Percentiles rank a stretch among this genome's conserved stretches.
Conservation (phyloP, 2,888 invertebrate species). For the Eumacrocentrus americanus region DNA sequence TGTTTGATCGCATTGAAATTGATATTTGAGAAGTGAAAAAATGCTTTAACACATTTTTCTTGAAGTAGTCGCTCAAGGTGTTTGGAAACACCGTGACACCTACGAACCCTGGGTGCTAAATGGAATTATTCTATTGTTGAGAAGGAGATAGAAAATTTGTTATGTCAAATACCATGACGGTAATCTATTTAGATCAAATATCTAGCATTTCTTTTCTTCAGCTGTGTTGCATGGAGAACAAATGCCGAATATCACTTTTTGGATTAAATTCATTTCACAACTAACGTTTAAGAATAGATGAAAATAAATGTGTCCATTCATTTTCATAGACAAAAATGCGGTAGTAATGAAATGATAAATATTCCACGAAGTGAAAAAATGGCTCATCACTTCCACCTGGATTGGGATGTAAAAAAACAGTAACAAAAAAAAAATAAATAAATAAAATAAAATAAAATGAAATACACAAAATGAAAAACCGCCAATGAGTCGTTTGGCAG, state of each 20-base stretch:
- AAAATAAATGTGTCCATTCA: not conserved
- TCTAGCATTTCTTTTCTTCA: constrained; percentile 35
- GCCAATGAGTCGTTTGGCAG: not conserved
- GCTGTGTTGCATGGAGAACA: constrained; percentile 34
- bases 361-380: not conserved
- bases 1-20: not conserved
- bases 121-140: constrained; percentile 60
- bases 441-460: no score
- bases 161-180: constrained; percentile 36
- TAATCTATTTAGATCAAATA: constrained; percentile 39
- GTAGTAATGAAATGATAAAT: not conserved
- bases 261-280: constrained; percentile 8
- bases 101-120: constrained; percentile 60
- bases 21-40: constrained; percentile 2
- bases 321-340: not conserved
- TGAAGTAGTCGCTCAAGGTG: constrained; percentile 50
- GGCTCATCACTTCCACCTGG: constrained; percentile 3
- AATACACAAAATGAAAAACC: not conserved
- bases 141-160: constrained; percentile 45
- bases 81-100: constrained; percentile 50
- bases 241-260: constrained; percentile 12
- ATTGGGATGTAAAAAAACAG: constrained; percentile 30
- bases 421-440: not conserved
- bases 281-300: not conserved
- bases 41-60: constrained; percentile 46